These are phyloP conservation scores for Arvicanthis niloticus DNA, from an alignment of 2,113 vertebrate species.

Conservation along the genomic window DNA sequence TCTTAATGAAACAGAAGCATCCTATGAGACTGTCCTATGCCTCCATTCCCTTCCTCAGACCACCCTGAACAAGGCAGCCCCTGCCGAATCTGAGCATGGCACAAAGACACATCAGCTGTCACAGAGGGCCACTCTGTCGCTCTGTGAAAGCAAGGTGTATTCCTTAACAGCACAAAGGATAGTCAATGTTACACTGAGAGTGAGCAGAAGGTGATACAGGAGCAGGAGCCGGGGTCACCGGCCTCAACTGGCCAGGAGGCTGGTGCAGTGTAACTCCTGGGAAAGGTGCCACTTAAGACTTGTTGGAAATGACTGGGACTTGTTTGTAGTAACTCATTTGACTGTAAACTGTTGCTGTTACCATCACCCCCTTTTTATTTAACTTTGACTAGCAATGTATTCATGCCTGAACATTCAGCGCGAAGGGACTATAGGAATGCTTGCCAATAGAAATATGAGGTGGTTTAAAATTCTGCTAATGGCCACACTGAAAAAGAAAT, in stretches of 20 bases:
- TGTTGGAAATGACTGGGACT: no score
- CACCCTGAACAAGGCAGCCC: background rate
- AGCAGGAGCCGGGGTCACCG: background rate
- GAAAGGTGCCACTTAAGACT: background rate
- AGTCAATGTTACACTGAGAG: background rate
- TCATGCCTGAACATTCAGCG: background rate
- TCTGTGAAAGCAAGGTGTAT: background rate
- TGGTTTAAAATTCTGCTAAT: background rate
- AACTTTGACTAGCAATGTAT: background rate
- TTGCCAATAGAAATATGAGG: background rate
- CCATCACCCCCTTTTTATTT: background rate
- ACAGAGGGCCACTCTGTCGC: background rate
- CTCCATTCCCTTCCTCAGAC: background rate
- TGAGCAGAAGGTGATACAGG: background rate
- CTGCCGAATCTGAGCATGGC: background rate
- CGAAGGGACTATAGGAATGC: background rate
- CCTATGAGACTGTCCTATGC: background rate
- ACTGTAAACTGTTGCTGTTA: background rate
- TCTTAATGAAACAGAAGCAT: background rate
- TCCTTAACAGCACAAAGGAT: background rate
- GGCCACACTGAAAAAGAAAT: background rate
- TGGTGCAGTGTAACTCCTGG: background rate
- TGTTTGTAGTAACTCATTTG: background rate
- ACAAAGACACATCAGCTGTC: background rate
- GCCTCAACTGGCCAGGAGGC: background rate